A percentile compares a stretch with the other conserved stretches of the same genome.
Evolutionary conservation across 2,797 vertebrate genomes (phyloP).

Genomic region (Brachyalestes nurse): DNA sequence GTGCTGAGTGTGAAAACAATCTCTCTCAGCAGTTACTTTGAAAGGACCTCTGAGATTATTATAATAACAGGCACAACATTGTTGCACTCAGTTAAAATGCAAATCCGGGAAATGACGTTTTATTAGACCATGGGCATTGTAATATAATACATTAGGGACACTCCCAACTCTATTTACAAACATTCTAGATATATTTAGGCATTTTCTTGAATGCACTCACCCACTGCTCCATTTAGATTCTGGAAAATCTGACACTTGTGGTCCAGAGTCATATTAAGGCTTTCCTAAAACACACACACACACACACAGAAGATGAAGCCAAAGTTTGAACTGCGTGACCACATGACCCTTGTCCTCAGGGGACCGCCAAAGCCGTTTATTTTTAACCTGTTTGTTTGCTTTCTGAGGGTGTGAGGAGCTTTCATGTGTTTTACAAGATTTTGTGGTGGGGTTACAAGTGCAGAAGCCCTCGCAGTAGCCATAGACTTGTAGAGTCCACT

Average conservation of each 20-base stretch:
- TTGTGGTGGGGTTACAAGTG: conserved; percentile 43
- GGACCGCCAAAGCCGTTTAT: conserved; percentile 19
- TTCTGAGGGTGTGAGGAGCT: conserved; percentile 41
- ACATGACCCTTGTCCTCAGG: conserved; percentile 17
- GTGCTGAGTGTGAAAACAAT: not conserved
- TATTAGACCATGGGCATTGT: not conserved
- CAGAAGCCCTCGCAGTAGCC: not conserved
- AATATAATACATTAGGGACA: not conserved
- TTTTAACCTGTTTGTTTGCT: conserved; percentile 48
- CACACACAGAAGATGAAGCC: conserved; percentile 19
- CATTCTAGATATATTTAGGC: not conserved
- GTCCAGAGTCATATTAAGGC: conserved; percentile 93
- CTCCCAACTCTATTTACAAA: not conserved
- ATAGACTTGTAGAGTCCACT: not conserved
- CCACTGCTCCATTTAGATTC: conserved; percentile 92
- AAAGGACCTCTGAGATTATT: not conserved
- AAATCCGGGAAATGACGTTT: conserved; percentile 4
- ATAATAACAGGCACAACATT: not conserved
- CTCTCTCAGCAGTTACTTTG: not conserved
- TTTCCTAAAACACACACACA: conserved; percentile 77
- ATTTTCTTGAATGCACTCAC: conserved; percentile 74
- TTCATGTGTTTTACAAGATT: conserved; percentile 41
- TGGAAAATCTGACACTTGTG: conserved; percentile 97
- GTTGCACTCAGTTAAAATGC: not conserved
- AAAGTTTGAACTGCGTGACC: conserved; percentile 13